Conservation (phyloP, 2,113 vertebrate species). For the Corynorhinus townsendii region DNA sequence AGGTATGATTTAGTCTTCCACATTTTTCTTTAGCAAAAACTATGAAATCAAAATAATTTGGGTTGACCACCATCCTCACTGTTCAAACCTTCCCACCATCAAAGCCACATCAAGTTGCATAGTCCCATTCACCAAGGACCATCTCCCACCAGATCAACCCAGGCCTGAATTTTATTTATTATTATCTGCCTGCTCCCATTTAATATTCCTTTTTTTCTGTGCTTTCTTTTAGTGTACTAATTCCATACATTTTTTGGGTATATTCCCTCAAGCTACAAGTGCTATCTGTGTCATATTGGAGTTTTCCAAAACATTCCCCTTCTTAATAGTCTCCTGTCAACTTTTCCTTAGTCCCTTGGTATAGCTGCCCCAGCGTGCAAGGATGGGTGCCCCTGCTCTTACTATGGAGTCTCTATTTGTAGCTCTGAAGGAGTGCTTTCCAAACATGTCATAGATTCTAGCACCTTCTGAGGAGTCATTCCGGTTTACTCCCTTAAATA, state of each 20-base stretch:
- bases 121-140: neutral
- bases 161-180: neutral
- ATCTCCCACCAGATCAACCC: neutral
- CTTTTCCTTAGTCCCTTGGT: neutral
- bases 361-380: neutral
- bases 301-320: neutral
- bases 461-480: neutral
- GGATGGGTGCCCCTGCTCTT: neutral
- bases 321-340: neutral
- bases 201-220: neutral
- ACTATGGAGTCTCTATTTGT: neutral
- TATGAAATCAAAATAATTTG: conserved; percentile 22
- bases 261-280: neutral
- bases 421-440: neutral
- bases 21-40: neutral
- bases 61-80: neutral
- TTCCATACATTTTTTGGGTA: neutral
- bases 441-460: neutral
- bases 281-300: neutral
- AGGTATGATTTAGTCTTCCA: neutral
- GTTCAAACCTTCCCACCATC: neutral
- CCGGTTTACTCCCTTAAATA: neutral
- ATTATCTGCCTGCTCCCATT: neutral
- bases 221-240: neutral
- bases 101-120: neutral